Conservation (phyloP, 1,140 invertebrate genomes). For the Drosophila simulans region DNA sequence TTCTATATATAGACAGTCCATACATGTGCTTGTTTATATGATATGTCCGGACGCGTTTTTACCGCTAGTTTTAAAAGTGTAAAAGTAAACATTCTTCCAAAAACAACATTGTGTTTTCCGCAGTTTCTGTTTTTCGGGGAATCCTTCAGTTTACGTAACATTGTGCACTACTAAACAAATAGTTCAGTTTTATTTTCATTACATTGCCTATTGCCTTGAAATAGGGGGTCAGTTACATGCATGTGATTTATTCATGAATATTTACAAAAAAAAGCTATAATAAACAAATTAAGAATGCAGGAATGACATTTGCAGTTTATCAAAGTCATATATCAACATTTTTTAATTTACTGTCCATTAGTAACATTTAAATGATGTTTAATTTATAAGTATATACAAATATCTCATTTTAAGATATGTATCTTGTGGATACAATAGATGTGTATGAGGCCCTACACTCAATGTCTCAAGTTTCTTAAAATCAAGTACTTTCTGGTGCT, state of each 20-base stretch:
- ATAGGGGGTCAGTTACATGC: background rate
- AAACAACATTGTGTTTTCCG: background rate
- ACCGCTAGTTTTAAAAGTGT: background rate
- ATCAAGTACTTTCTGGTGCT: background rate
- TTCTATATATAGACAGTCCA: slow-evolving; percentile 23
- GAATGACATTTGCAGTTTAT: background rate
- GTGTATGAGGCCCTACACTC: too few species aligned
- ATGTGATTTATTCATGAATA: background rate
- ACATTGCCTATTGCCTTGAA: slow-evolving; percentile 9
- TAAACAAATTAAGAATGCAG: background rate
- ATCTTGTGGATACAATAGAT: too few species aligned
- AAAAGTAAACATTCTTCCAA: slow-evolving; percentile 21
- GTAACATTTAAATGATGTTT: too few species aligned
- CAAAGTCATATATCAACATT: background rate
- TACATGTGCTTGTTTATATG: slow-evolving; percentile 19
- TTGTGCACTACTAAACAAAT: background rate
- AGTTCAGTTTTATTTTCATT: background rate
- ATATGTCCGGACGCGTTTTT: slow-evolving; percentile 14
- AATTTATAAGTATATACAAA: too few species aligned
- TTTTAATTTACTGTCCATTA: too few species aligned
- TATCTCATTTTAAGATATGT: too few species aligned
- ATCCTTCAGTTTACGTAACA: background rate
- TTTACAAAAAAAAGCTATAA: too few species aligned
- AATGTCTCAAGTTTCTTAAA: too few species aligned
- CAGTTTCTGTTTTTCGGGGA: background rate